Base-by-base conservation (phyloP, 1,140 invertebrate genomes). In the Neodiprion pinetum region DNA sequence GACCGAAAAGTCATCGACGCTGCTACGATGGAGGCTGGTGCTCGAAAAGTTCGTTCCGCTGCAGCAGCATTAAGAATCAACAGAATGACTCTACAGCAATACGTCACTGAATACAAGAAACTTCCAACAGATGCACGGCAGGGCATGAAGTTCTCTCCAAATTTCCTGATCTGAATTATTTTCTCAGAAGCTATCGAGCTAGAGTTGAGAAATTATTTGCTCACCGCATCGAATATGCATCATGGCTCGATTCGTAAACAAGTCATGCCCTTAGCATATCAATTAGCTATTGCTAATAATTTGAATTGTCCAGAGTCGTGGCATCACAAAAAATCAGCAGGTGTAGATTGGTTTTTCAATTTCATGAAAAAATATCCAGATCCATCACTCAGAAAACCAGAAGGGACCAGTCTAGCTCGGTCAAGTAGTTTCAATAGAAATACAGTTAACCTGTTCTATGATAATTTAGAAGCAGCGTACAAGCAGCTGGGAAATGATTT, bases 371-470 rank as follows among this genome's bases (percentile, higher is more conserved):
- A 86, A 48, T 80, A 90, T 74, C 77, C 77, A 71, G 72, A 81
- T 28, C 72, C 88, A 53, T 82, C 83, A 48, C 67, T 88, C 11
- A 72, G 88, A 78, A 85, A 80, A 76, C 85, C 87, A 66, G 86
- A 90, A 80, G 84, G 80, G 48, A 87, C 84, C 40, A 85, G 83
- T 72, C 61, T 87, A 21, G 80, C 83, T 4, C 74, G 87, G 72
- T 81, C 82, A 48, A 84, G 78, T 21, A 82, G 79, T 12, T 90
- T 90, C 75, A 90, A 90, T 72, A 79, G 79, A 75, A 69, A 72
- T 70, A 83, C 80, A 78, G 83, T 86, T 14, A 73, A 74, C 70
- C 67, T 71, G 71, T 88, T 88, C 80, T 87, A 83, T 77, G 74
- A 79, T 40, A 81, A 84, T 75, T 81, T 77, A 72, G 28, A 1